A percentile compares a stretch with the other conserved stretches of the same genome.
Conservation (phyloP, 1,140 invertebrate genomes). For the Choristoneura fumiferana region DNA sequence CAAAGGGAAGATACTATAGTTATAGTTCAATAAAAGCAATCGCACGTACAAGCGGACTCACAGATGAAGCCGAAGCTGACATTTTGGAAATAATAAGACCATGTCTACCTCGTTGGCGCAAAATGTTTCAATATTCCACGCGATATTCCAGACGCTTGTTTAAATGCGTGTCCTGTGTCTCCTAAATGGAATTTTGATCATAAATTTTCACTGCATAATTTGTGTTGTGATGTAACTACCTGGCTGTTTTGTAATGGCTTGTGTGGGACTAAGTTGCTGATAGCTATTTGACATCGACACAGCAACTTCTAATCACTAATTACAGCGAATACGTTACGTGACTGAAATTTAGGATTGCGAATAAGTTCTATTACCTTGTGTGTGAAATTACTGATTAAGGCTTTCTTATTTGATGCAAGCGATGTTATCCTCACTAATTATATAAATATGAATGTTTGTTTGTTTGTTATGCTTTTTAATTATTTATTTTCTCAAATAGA, state of each 20-base stretch:
- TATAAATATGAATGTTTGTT: no score
- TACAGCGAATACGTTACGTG: conserved; percentile 6
- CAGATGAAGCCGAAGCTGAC: no score
- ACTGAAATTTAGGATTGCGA: background rate
- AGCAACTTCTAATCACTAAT: background rate
- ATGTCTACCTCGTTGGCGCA: conserved; percentile 1
- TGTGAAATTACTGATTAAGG: no score
- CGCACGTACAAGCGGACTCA: background rate
- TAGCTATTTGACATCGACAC: conserved; percentile 7
- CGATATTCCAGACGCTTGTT: background rate
- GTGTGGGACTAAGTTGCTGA: conserved; percentile 2
- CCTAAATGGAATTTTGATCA: conserved; percentile 36
- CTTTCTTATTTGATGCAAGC: no score
- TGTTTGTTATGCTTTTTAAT: no score
- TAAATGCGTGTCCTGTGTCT: conserved; percentile 10
- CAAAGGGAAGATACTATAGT: no score
- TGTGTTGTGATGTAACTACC: background rate
- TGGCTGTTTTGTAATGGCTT: background rate
- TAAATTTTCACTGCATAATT: conserved; percentile 21
- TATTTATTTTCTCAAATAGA: no score
- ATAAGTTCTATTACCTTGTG: no score
- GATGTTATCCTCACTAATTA: no score
- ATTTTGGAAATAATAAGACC: background rate
- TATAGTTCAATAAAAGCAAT: background rate
- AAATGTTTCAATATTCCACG: conserved; percentile 7